Percentiles rank a stretch among this genome's conserved stretches.
These are phyloP conservation scores for Saccostrea echinata DNA, from an alignment of 1,140 invertebrate genomes.

Conservation along the genomic window DNA sequence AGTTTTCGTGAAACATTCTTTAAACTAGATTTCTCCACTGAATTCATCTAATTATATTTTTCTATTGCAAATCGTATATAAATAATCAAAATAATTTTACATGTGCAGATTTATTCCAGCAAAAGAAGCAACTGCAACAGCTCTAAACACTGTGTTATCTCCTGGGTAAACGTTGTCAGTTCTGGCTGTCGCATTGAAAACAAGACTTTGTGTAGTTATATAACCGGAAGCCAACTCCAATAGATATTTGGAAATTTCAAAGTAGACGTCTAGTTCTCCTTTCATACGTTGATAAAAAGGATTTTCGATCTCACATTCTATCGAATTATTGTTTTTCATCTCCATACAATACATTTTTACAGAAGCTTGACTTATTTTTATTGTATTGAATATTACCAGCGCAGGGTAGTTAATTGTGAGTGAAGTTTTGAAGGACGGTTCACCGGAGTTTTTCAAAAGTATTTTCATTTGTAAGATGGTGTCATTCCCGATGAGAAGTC, in stretches of 20 bases:
- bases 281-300: constrained; percentile 2
- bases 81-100: too few relatives aligned
- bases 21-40: too few relatives aligned
- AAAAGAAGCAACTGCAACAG: not conserved
- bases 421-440: not conserved
- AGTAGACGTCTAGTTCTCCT: not conserved
- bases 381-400: not conserved
- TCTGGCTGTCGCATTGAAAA: not conserved
- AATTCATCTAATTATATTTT: too few relatives aligned
- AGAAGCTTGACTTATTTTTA: not conserved
- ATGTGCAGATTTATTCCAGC: not conserved
- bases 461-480: not conserved
- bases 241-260: not conserved
- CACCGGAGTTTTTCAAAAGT: not conserved
- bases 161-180: not conserved
- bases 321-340: not conserved
- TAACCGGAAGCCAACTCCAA: not conserved
- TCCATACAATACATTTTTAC: not conserved
- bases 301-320: not conserved
- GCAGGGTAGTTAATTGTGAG: not conserved
- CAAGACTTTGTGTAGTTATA: not conserved
- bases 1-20: too few relatives aligned
- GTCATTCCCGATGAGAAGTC: not conserved
- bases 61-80: too few relatives aligned
- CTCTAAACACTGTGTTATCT: not conserved